Evolutionary conservation across 1,140 invertebrate genomes (phyloP), one percentile per base, ranked within the genome.

Genomic region (Euborellia annulipes): DNA sequence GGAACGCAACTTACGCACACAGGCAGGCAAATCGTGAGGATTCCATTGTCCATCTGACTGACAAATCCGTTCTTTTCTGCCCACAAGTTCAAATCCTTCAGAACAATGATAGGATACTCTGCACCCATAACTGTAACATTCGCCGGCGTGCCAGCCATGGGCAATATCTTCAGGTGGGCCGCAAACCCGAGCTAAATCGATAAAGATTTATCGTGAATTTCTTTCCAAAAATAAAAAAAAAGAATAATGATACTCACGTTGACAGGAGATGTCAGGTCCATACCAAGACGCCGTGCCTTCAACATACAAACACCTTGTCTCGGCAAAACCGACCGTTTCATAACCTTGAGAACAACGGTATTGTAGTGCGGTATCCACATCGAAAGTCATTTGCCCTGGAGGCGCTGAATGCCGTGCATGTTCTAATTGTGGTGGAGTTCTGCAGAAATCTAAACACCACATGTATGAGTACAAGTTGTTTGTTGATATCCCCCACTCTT

Each of bases 331-430:
- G 50, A 82, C 79, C 19, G 82, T 81, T 19, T 79, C 77, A 63
- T 91, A 94, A 2, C 92, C 91, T 14, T 79, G 80, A 51, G 85
- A 76, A 59, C 93, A 98, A 54, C 82, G 82, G 66, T 97, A 98
- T 58, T 87, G 80, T 0, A 96, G 75, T 1, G 80, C 84, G 9
- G 76, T 81, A 53, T 85, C 81, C 49, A 88, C 61, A 58, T 86
- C 83, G 55, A 87, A 90, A 13, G 82, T 85, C 3, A 72, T 75
- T 58, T 89, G 84, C 49, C 86, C 83, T 1, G 73, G 65, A 3
- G 82, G 69, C 0, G 85, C 86, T 38, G 89, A 88, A 65, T 94
- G 86, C 13, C 79, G 69, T 0, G 92, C 89, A 62, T 94, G 84
- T 41, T 85, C 79, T 19, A 94, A 80, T 40, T 77, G 76, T 0